A percentile compares a stretch with the other conserved stretches of the same genome.
phyloP scores from a whole-genome alignment of 2,113 vertebrate species.

The Percopsis transmontana region DNA sequence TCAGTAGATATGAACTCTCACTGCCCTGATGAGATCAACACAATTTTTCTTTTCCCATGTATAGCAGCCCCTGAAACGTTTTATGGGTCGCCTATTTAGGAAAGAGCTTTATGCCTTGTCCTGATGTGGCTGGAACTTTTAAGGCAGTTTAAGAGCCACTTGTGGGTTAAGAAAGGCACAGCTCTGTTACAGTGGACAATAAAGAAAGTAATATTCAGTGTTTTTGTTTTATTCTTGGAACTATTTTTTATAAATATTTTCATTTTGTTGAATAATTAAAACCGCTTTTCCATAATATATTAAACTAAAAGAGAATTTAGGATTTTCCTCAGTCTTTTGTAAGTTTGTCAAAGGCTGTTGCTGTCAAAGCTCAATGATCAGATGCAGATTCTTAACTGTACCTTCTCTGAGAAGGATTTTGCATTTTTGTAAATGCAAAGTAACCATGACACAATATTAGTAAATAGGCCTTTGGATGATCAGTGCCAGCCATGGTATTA shows the following conservation, averaged over 20 bases:
- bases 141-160: neutral
- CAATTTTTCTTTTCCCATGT: neutral
- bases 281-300: neutral
- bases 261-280: neutral
- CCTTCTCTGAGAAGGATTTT: neutral
- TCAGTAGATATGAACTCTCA: constrained; percentile 16
- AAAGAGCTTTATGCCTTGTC: neutral
- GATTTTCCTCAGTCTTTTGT: too few species aligned
- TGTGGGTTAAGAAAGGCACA: neutral
- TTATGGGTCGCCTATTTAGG: constrained; percentile 3
- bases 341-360: neutral
- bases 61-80: neutral
- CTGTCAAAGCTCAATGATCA: neutral
- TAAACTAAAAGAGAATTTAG: too few species aligned
- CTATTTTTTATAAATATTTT: neutral
- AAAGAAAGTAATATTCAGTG: neutral
- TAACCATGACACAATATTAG: neutral
- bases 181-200: constrained; percentile 6
- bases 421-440: neutral
- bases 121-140: neutral
- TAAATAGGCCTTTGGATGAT: neutral
- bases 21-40: neutral
- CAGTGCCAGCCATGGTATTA: neutral
- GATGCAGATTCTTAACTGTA: neutral
- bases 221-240: neutral